Evolutionary conservation across 2,888 invertebrate species (phyloP), one percentile per base, ranked within the genome.

Genomic region (Euplagia quadripunctaria): DNA sequence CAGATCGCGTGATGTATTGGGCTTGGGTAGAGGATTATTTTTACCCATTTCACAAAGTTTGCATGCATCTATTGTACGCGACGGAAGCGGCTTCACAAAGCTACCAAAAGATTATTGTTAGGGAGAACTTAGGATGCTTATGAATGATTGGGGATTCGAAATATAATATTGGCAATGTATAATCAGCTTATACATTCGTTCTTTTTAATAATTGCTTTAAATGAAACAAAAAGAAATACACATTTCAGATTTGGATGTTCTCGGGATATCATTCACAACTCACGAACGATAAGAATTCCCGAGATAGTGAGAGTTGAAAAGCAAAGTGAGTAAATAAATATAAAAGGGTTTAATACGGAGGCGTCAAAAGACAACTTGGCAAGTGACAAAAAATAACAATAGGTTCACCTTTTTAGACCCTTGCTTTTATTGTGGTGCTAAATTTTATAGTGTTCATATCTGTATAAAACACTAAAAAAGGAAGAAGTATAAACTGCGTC

Each of bases 1-100:
- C 95, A 96, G 94, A 92, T 94, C 86, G 90, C 92, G 94, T 95
- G 96, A 96, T 95, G 95, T 95, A 96, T 96, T 95, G 94, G 93
- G 87, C 90, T 88, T 84, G 89, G 91, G 90, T 88, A 89, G 92
- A 91, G 94, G 95, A 95, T 95, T 96, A 96, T 95, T 95, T 95
- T 94, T 95, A 93, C 94, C 94, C 94, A 93, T 95, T 95, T 94
- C 94, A 94, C 93, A 85, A 95, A 94, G 94, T 95, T 95, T 93
- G 94, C 96, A 94, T 94, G 94, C 94, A 91, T 90, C 95, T 92
- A 94, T 95, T 95, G 95, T 96, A 84, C 80, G 83, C 86, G 85
- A 85, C 95, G 96, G 96, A 96, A 95, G 94, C 95, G 95, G 94
- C 91, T 81, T 86, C 81, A 93, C 93, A 95, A 95, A 94, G 94